phyloP scores from a whole-genome alignment of 2,888 invertebrate species.

The Agrotis exclamationis region DNA sequence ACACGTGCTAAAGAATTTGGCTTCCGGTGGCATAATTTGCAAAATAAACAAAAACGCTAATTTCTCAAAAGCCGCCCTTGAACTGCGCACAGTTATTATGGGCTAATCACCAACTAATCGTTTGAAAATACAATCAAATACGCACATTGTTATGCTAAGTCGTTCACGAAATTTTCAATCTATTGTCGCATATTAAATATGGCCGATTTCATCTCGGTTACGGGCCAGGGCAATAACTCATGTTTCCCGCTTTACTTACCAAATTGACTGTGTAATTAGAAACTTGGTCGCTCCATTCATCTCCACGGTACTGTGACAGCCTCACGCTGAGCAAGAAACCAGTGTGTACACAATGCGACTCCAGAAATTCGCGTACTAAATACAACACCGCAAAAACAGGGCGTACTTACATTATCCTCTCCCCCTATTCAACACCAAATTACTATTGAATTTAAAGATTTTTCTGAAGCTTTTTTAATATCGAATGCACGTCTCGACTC shows the following conservation, averaged over 20 bases:
- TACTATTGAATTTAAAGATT: constrained; percentile 90
- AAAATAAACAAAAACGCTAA: constrained; percentile 53
- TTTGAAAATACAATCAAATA: constrained; percentile 77
- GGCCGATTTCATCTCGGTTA: constrained; percentile 87
- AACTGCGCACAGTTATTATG: constrained; percentile 67
- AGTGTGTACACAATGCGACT: constrained; percentile 86
- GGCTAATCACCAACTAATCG: constrained; percentile 80
- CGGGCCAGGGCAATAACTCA: constrained; percentile 86
- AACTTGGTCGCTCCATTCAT: constrained; percentile 82
- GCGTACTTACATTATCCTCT: constrained; percentile 85
- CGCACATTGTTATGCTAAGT: constrained; percentile 81
- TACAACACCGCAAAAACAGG: constrained; percentile 90
- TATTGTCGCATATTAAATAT: constrained; percentile 82
- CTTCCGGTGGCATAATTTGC: constrained; percentile 52
- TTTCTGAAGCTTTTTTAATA: constrained; percentile 87
- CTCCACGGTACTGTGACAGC: constrained; percentile 78
- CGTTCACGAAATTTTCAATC: constrained; percentile 71
- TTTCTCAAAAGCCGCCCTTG: constrained; percentile 52
- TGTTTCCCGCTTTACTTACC: constrained; percentile 84
- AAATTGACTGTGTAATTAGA: constrained; percentile 91
- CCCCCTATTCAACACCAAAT: constrained; percentile 86
- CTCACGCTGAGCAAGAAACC: constrained; percentile 88
- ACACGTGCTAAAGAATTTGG: constrained; percentile 40
- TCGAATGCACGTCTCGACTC: constrained; percentile 83
- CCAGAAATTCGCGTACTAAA: constrained; percentile 88